Conservation (phyloP, 2,888 invertebrate species). For the Clepsis dumicolana region DNA sequence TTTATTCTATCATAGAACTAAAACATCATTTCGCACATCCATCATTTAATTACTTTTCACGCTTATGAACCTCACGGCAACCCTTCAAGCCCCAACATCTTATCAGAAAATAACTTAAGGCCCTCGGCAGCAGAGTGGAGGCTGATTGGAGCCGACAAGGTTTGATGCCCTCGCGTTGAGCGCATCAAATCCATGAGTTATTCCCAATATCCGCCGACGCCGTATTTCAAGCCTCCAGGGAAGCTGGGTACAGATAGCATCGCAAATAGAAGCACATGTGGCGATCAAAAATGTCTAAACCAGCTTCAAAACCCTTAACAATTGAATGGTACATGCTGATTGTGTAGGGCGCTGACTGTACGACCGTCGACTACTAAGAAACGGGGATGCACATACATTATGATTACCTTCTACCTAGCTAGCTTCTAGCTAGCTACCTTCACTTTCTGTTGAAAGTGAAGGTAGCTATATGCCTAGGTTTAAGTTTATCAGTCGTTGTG, state of each 20-base stretch:
- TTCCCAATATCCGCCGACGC: conserved; percentile 66
- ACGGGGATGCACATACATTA: not conserved
- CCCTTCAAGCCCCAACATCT: conserved; percentile 10
- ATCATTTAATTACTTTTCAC: not conserved
- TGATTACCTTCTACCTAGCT: not conserved
- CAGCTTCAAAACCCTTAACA: not conserved
- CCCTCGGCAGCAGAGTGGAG: conserved; percentile 14
- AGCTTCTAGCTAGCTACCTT: no score
- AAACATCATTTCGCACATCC: not conserved
- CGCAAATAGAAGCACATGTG: not conserved
- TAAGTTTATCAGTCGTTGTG: conserved; percentile 1
- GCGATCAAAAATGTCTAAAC: conserved; percentile 7
- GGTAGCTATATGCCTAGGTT: not conserved
- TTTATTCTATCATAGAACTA: not conserved
- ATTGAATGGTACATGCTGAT: not conserved
- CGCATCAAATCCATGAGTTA: conserved; percentile 65
- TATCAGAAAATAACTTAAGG: conserved; percentile 23
- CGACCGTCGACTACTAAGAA: not conserved
- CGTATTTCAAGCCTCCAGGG: conserved; percentile 51
- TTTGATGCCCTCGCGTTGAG: conserved; percentile 46
- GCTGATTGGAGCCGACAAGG: conserved; percentile 40
- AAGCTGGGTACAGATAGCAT: conserved; percentile 30
- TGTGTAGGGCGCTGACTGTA: not conserved
- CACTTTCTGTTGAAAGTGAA: no score
- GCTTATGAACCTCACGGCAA: not conserved